These are phyloP conservation scores for Rhagonycha lutea DNA, from an alignment of 2,888 invertebrate species.

Conservation along the genomic window DNA sequence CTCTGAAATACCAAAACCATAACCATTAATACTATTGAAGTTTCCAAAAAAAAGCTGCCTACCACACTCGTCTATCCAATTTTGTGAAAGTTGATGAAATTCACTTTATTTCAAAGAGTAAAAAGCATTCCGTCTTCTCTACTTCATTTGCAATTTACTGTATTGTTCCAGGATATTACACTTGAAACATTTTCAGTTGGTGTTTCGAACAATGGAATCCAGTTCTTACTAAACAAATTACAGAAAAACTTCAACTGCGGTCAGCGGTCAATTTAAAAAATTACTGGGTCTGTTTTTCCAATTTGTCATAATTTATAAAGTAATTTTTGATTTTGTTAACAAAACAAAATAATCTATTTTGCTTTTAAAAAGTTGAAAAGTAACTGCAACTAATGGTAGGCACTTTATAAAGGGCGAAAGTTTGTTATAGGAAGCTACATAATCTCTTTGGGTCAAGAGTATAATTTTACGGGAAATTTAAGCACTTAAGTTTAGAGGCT, in stretches of 20 bases:
- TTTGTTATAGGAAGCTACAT: background rate
- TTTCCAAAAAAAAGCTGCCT: background rate
- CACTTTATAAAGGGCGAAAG: background rate
- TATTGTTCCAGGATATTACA: background rate
- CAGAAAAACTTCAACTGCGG: background rate
- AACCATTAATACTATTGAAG: too few relatives aligned
- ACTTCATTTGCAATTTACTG: background rate
- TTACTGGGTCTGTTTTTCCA: background rate
- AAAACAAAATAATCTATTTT: background rate
- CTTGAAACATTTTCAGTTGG: background rate
- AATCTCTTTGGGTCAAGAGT: conserved; percentile 11
- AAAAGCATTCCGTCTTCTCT: background rate
- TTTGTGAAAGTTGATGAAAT: background rate
- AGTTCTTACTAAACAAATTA: background rate
- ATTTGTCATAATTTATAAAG: background rate
- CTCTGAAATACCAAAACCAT: too few relatives aligned
- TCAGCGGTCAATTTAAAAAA: background rate
- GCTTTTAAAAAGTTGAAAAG: background rate
- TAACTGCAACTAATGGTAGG: background rate
- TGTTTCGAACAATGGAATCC: background rate
- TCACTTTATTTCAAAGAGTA: background rate
- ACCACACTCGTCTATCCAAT: background rate
- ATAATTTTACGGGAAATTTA: conserved; percentile 13
- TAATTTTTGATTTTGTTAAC: background rate
- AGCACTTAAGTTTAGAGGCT: conserved; percentile 3